Conservation (phyloP, 2,113 vertebrate species). For the Oncorhynchus kisutch region DNA sequence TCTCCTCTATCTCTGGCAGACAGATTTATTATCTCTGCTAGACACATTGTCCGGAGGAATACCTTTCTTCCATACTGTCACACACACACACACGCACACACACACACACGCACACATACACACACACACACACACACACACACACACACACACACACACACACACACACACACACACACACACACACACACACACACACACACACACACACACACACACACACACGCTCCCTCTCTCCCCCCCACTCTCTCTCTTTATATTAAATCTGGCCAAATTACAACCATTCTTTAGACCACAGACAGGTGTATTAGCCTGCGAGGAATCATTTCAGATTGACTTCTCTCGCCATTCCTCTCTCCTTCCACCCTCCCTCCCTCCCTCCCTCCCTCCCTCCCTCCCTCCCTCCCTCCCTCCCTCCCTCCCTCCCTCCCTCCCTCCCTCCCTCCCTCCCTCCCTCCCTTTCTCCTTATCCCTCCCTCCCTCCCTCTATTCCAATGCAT, state of each 20-base stretch:
- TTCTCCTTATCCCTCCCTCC: no score
- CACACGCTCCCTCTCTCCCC: conserved; percentile 1
- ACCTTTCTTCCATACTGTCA: not conserved
- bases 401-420: no score
- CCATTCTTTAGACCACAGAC: conserved; percentile 84
- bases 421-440: accelerated
- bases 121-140: no score
- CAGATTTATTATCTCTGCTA: conserved; percentile 39
- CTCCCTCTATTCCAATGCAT: not conserved
- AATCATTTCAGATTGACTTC: conserved; percentile 81
- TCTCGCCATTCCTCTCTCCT: conserved; percentile 45
- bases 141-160: no score
- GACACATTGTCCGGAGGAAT: conserved; percentile 44
- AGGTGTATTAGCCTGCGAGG: conserved; percentile 85
- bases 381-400: no score
- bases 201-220: no score
- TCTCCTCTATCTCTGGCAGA: not conserved
- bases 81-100: no score
- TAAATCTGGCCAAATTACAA: conserved; percentile 85
- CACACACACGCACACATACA: no score
- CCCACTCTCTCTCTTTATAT: not conserved
- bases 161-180: no score
- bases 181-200: no score
- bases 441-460: no score
- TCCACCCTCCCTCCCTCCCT: no score